Percentiles rank a stretch among this genome's conserved stretches.
Conservation (phyloP, 2,888 invertebrate species). For the Cephus pulcher region DNA sequence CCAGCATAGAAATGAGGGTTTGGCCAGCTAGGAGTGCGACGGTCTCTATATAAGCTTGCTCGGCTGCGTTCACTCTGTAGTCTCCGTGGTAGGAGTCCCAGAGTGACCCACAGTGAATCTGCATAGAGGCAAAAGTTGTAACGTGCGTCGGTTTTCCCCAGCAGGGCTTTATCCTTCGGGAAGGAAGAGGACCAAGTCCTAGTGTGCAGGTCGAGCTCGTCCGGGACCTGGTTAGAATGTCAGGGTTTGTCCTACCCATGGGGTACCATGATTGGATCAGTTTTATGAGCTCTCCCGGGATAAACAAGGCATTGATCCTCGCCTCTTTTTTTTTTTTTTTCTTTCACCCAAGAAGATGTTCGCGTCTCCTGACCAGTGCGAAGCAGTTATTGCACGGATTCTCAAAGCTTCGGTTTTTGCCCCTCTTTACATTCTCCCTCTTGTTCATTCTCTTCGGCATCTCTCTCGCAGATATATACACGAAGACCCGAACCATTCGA, state of each 20-base stretch:
- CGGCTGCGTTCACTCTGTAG: background rate
- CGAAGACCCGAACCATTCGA: conserved; percentile 13
- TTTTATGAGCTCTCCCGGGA: conserved; percentile 69
- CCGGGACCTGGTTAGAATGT: background rate
- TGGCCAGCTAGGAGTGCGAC: background rate
- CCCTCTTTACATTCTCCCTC: conserved; percentile 18
- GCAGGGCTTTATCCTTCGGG: background rate
- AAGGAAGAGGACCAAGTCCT: background rate
- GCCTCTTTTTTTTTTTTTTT: background rate
- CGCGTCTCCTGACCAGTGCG: background rate
- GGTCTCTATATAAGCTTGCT: background rate
- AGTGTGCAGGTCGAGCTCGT: background rate
- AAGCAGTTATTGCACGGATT: conserved; percentile 1
- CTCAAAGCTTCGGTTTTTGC: background rate
- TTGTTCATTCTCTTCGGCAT: conserved; percentile 12
- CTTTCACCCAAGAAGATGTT: background rate
- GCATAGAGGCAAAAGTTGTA: conserved; percentile 45
- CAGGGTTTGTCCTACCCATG: conserved; percentile 29
- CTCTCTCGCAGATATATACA: conserved; percentile 1
- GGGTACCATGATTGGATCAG: conserved; percentile 69
- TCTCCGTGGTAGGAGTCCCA: conserved; percentile 13
- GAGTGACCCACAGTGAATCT: conserved; percentile 40
- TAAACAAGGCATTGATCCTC: conserved; percentile 65
- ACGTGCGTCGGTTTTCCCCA: conserved; percentile 7
- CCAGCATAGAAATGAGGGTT: background rate